phyloP scores from a whole-genome alignment of 2,797 vertebrate species.

The Tenualosa ilisha region DNA sequence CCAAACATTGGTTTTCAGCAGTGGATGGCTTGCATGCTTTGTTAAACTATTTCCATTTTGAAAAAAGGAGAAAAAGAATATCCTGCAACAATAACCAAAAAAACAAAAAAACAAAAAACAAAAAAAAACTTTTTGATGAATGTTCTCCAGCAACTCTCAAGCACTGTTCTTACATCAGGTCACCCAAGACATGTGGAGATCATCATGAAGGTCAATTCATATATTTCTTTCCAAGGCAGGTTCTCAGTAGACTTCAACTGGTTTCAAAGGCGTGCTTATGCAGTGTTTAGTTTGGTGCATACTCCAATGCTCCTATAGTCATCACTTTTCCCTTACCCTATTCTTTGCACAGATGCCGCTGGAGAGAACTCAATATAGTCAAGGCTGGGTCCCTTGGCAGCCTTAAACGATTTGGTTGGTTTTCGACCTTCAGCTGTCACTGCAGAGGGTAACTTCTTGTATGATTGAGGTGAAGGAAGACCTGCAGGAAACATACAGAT shows the following conservation, averaged over 20 bases:
- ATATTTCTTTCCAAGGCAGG: not conserved
- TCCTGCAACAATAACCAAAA: not conserved
- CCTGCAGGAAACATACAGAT: constrained; percentile 27
- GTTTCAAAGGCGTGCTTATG: not conserved
- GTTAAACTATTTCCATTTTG: not conserved
- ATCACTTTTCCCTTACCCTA: not conserved
- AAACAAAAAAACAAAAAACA: not conserved
- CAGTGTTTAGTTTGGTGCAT: not conserved
- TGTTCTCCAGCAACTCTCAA: not conserved
- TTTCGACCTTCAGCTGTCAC: constrained; percentile 45
- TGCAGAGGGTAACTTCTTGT: constrained; percentile 36
- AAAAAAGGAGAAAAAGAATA: too few relatives aligned
- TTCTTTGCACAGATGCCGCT: constrained; percentile 8
- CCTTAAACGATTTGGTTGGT: constrained; percentile 48
- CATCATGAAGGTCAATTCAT: not conserved
- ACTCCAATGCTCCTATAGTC: not conserved
- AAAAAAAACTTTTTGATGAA: not conserved
- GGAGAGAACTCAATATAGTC: constrained; percentile 42
- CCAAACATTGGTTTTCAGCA: not conserved
- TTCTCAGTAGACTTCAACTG: not conserved
- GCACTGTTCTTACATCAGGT: not conserved
- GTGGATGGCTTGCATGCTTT: not conserved
- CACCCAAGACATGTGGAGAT: not conserved
- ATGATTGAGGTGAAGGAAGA: constrained; percentile 38
- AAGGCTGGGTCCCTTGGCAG: constrained; percentile 37